Percentiles rank a stretch among this genome's conserved stretches.
phyloP scores from a whole-genome alignment of 2,888 invertebrate species.

The Therioaphis trifolii region DNA sequence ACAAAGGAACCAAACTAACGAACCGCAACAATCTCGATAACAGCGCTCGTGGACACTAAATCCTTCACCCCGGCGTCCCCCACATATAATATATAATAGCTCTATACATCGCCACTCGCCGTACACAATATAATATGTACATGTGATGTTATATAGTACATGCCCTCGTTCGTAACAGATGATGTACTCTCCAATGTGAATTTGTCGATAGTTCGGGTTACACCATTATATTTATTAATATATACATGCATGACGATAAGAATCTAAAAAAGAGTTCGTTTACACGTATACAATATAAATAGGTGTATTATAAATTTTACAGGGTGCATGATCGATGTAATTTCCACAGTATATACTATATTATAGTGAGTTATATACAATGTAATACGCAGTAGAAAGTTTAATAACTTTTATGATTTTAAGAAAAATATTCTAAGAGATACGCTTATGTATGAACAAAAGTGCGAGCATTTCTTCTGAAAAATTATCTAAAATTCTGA shows the following conservation, averaged over 20 bases:
- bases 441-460: no score
- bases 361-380: no score
- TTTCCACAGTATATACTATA: no score
- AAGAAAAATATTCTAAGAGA: no score
- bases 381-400: no score
- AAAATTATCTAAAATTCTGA: no score
- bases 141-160: not conserved
- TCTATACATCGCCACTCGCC: not conserved
- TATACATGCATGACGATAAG: not conserved
- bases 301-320: not conserved
- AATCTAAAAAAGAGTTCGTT: conserved; percentile 36
- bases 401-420: no score
- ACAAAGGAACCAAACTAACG: conserved; percentile 60
- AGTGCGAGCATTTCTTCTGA: no score
- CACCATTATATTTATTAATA: not conserved
- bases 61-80: not conserved
- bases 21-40: conserved; percentile 61
- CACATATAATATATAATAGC: not conserved
- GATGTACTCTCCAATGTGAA: conserved; percentile 22
- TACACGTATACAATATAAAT: not conserved
- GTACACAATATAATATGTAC: not conserved
- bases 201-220: conserved; percentile 46
- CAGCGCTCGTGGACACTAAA: conserved; percentile 50
- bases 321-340: not conserved
- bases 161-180: conserved; percentile 23